phyloP scores from a whole-genome alignment of 2,113 vertebrate species.

The Chionomys nivalis region DNA sequence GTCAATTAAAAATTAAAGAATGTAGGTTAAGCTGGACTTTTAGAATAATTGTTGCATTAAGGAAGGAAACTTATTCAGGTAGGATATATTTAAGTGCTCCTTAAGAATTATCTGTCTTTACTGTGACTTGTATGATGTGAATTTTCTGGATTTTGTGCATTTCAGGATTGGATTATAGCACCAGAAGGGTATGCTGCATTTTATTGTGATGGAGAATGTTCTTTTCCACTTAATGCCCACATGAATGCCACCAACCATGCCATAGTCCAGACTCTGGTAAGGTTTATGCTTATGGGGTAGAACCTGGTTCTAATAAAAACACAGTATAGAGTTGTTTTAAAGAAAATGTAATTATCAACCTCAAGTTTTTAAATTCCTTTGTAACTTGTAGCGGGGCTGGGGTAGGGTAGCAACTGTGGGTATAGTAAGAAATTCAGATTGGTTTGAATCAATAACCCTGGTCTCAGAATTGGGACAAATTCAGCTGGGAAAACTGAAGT shows the following conservation, averaged over 20 bases:
- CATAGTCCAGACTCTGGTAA: slow-evolving; percentile 98
- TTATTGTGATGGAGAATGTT: slow-evolving; percentile 99
- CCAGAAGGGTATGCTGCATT: slow-evolving; percentile 98
- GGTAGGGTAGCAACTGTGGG: not conserved
- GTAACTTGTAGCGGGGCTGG: not conserved
- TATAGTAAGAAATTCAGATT: not conserved
- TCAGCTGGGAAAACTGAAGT: not conserved
- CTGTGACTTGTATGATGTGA: slow-evolving; percentile 18
- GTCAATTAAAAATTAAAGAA: slow-evolving; percentile 13
- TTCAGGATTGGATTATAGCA: slow-evolving; percentile 99
- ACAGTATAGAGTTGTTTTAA: not conserved
- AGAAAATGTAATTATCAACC: not conserved
- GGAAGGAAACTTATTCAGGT: not conserved
- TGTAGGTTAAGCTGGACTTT: not conserved
- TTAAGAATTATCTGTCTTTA: not conserved
- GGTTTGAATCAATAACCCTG: not conserved
- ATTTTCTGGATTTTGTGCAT: not conserved
- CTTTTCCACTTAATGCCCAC: slow-evolving; percentile 98
- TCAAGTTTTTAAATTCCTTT: slow-evolving; percentile 15
- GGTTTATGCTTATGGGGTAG: slow-evolving; percentile 55
- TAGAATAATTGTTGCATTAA: slow-evolving; percentile 7
- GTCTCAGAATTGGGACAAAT: not conserved
- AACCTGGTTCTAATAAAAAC: not conserved
- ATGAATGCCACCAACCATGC: slow-evolving; percentile 99
- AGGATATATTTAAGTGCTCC: not conserved